Conservation (phyloP, 2,888 invertebrate genomes). For the Brachypterus glaber region DNA sequence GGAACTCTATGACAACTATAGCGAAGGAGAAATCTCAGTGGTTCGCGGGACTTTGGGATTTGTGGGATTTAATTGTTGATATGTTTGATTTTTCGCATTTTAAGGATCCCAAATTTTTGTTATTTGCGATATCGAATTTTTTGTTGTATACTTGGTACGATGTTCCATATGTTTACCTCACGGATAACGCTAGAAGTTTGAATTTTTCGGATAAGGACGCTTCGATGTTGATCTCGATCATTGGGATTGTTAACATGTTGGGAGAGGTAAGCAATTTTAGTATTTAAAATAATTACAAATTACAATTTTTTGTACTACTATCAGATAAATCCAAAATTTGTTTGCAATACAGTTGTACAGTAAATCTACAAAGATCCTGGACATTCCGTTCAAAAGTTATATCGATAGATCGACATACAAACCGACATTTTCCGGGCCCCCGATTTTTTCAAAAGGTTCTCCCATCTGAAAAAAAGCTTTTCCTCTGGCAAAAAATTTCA, state of each 20-base stretch:
- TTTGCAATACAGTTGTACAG: too few relatives aligned
- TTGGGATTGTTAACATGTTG: conserved; percentile 79
- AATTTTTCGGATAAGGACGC: conserved; percentile 64
- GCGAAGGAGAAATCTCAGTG: conserved; percentile 70
- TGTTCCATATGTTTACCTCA: conserved; percentile 85
- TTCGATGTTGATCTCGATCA: conserved; percentile 75
- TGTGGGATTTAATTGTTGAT: conserved; percentile 66
- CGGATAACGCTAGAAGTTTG: conserved; percentile 62
- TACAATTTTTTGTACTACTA: too few relatives aligned
- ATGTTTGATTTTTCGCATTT: conserved; percentile 78
- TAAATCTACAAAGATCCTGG: too few relatives aligned
- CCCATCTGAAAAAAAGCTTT: too few relatives aligned
- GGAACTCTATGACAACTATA: conserved; percentile 77
- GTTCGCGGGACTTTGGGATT: conserved; percentile 66
- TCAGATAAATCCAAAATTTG: too few relatives aligned
- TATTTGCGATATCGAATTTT: conserved; percentile 82
- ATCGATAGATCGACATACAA: too few relatives aligned
- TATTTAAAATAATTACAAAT: not conserved
- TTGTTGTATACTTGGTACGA: conserved; percentile 88
- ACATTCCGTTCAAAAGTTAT: too few relatives aligned
- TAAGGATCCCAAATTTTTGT: conserved; percentile 58
- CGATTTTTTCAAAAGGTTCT: too few relatives aligned
- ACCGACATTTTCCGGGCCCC: too few relatives aligned
- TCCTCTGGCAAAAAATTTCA: too few relatives aligned
- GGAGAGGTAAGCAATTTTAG: conserved; percentile 60